Conservation (phyloP, 2,797 vertebrate species). For the Melanotaenia parkinsoni region DNA sequence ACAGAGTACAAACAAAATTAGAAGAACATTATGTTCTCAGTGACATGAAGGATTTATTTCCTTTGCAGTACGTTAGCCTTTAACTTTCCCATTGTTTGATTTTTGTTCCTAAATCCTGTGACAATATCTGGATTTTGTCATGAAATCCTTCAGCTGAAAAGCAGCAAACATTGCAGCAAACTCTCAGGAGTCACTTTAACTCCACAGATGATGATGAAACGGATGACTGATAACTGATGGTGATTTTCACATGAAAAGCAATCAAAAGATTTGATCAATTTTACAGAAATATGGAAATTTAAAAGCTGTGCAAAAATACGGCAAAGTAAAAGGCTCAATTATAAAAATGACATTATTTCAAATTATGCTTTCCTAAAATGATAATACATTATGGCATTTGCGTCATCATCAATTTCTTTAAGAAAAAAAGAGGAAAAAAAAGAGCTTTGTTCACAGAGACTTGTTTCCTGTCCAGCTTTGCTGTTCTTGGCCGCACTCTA, state of each 20-base stretch:
- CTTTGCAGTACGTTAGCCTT: slow-evolving; percentile 10
- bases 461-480: slow-evolving; percentile 78
- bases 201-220: slow-evolving; percentile 4
- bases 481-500: slow-evolving; percentile 79
- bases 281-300: not conserved
- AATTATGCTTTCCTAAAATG: slow-evolving; percentile 44
- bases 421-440: slow-evolving; percentile 40
- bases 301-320: not conserved
- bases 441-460: slow-evolving; percentile 73
- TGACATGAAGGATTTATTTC: slow-evolving; percentile 39
- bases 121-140: slow-evolving; percentile 50
- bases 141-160: slow-evolving; percentile 33
- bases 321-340: not conserved
- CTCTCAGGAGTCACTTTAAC: slow-evolving; percentile 27
- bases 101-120: slow-evolving; percentile 24
- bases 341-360: slow-evolving; percentile 9
- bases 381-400: slow-evolving; percentile 40
- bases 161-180: slow-evolving; percentile 24
- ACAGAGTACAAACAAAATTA: slow-evolving; percentile 36
- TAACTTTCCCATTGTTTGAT: slow-evolving; percentile 18
- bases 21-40: slow-evolving; percentile 57
- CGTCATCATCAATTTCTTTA: slow-evolving; percentile 55
- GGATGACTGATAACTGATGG: slow-evolving; percentile 12
- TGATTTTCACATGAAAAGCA: slow-evolving; percentile 6
- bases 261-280: slow-evolving; percentile 14